A percentile compares a stretch with the other conserved stretches of the same genome.
Evolutionary conservation across 2,888 invertebrate genomes (phyloP).

Genomic region (Chironomus tentans): DNA sequence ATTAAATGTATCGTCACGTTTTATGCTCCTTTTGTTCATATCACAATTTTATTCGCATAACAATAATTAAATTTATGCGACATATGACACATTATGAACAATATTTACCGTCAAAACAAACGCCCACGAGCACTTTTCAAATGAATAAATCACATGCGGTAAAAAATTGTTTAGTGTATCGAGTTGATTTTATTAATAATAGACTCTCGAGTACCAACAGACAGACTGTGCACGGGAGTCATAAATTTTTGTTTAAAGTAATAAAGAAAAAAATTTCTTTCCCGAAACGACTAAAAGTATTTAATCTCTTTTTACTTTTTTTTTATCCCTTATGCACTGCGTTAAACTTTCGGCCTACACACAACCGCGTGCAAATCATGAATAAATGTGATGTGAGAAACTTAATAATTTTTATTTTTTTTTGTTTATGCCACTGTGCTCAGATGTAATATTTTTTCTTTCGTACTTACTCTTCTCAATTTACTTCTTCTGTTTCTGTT

Average conservation of each 20-base stretch:
- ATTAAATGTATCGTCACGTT: background rate
- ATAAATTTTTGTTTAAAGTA: background rate
- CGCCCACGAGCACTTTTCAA: conserved; percentile 18
- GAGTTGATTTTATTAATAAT: too few relatives aligned
- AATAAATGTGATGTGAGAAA: conserved; percentile 14
- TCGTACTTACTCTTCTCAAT: background rate
- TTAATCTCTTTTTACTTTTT: conserved; percentile 1
- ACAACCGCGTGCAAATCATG: conserved; percentile 24
- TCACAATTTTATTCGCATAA: too few relatives aligned
- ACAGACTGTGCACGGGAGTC: too few relatives aligned
- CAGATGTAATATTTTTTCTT: background rate
- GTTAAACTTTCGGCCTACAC: conserved; percentile 20
- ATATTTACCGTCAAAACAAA: conserved; percentile 22
- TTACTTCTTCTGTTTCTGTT: background rate
- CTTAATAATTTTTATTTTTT: background rate
- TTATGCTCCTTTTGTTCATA: too few relatives aligned
- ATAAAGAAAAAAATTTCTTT: background rate
- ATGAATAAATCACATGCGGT: conserved; percentile 24
- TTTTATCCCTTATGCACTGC: background rate
- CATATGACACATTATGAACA: background rate
- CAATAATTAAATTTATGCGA: background rate
- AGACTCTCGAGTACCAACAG: too few relatives aligned
- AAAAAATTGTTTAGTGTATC: background rate
- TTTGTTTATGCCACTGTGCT: background rate
- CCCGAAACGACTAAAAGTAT: background rate